Percentiles rank a stretch among this genome's conserved stretches.
These are phyloP conservation scores for Uromys caudimaculatus DNA, from an alignment of 2,797 vertebrate genomes.

Conservation along the genomic window DNA sequence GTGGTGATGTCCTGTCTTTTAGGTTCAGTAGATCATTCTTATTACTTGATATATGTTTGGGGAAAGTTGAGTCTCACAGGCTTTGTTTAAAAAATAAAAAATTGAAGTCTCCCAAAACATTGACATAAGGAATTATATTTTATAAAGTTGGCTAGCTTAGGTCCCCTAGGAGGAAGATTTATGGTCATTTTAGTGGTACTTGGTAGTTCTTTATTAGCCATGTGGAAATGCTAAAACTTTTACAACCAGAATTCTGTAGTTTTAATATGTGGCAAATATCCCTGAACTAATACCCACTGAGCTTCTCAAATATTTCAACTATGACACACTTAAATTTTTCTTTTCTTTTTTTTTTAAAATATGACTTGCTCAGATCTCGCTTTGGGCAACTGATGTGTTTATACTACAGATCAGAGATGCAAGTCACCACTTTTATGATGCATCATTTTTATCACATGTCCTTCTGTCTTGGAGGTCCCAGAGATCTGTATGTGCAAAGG, in stretches of 20 bases:
- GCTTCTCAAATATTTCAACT: slow-evolving; percentile 75
- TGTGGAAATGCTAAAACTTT: slow-evolving; percentile 78
- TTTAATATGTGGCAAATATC: slow-evolving; percentile 78
- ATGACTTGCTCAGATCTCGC: slow-evolving; percentile 67
- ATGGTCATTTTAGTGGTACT: slow-evolving; percentile 64
- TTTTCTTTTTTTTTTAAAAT: slow-evolving; percentile 63
- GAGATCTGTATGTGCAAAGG: background rate
- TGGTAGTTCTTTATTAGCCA: slow-evolving; percentile 71
- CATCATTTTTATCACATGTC: slow-evolving; percentile 2
- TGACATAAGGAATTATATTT: slow-evolving; percentile 60
- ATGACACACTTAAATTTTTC: slow-evolving; percentile 75
- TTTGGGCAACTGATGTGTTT: slow-evolving; percentile 76
- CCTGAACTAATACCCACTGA: slow-evolving; percentile 71
- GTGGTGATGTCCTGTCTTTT: slow-evolving; percentile 50
- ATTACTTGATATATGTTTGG: slow-evolving; percentile 56
- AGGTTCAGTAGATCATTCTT: slow-evolving; percentile 66
- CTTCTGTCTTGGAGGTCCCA: background rate
- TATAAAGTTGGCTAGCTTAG: slow-evolving; percentile 59
- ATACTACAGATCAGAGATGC: slow-evolving; percentile 18
- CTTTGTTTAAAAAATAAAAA: slow-evolving; percentile 71
- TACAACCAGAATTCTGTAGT: slow-evolving; percentile 75
- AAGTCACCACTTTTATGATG: slow-evolving; percentile 41
- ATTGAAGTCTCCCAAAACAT: slow-evolving; percentile 25
- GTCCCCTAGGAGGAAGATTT: slow-evolving; percentile 63
- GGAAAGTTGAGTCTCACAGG: slow-evolving; percentile 60